A percentile compares a stretch with the other conserved stretches of the same genome.
These are phyloP conservation scores for Monochamus saltuarius DNA, from an alignment of 1,140 invertebrate species.

Conservation along the genomic window DNA sequence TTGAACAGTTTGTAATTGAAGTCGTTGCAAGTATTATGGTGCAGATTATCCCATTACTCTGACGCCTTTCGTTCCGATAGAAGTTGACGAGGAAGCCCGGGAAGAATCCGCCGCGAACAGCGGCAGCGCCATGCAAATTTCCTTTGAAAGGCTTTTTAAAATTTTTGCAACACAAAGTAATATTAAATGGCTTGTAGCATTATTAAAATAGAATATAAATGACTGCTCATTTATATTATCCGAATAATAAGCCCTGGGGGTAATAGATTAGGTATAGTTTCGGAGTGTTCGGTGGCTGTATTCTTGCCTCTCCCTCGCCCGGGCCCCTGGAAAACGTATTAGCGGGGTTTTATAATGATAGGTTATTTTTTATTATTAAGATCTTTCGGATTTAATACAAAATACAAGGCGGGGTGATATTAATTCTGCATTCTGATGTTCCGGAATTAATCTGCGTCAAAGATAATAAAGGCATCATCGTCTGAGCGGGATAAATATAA, in stretches of 20 bases:
- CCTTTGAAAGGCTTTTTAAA: constrained; percentile 6
- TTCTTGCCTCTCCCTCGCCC: neutral
- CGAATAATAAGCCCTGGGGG: constrained; percentile 42
- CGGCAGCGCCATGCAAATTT: constrained; percentile 8
- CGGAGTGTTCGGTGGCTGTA: constrained; percentile 25
- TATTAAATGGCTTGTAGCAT: constrained; percentile 39
- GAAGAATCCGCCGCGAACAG: too few relatives aligned
- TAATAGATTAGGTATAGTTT: constrained; percentile 43
- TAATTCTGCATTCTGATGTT: constrained; percentile 36
- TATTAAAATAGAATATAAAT: constrained; percentile 42
- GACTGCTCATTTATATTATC: constrained; percentile 35
- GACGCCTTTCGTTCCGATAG: too few relatives aligned
- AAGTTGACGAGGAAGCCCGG: too few relatives aligned
- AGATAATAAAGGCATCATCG: constrained; percentile 32
- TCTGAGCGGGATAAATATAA: constrained; percentile 8
- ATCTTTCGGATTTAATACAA: constrained; percentile 37
- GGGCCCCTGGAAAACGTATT: constrained; percentile 23
- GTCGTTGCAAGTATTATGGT: too few relatives aligned
- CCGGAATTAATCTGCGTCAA: constrained; percentile 29
- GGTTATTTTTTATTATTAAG: constrained; percentile 45
- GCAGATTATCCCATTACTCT: too few relatives aligned
- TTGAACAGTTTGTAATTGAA: too few relatives aligned
- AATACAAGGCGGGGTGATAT: constrained; percentile 34
- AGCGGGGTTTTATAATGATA: constrained; percentile 39
- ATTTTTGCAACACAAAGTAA: constrained; percentile 28